These are phyloP conservation scores for Sebastes cheni DNA, from an alignment of 2,797 vertebrate species.

Conservation along the genomic window DNA sequence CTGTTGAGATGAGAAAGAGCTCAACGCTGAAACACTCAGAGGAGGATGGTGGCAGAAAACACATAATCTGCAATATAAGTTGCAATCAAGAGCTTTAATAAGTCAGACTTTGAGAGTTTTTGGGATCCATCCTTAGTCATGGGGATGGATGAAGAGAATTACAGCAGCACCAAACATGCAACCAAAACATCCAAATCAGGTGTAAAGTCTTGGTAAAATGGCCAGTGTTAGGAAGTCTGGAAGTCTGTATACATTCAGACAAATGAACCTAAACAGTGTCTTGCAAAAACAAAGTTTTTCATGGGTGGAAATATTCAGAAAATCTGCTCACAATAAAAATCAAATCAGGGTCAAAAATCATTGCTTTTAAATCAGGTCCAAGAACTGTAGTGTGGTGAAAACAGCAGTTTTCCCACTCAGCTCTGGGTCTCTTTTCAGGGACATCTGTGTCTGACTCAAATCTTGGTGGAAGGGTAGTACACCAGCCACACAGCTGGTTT, in stretches of 20 bases:
- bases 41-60: not conserved
- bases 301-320: not conserved
- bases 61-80: not conserved
- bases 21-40: not conserved
- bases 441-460: constrained; percentile 48
- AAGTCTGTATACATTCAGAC: not conserved
- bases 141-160: not conserved
- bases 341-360: not conserved
- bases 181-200: not conserved
- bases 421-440: constrained; percentile 2
- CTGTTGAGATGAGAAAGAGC: constrained; percentile 1
- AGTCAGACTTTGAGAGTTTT: not conserved
- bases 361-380: constrained; percentile 7
- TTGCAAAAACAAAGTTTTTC: constrained; percentile 1
- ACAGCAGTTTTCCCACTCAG: not conserved
- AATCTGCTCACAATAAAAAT: constrained; percentile 5
- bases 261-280: not conserved
- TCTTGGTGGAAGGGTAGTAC: not conserved
- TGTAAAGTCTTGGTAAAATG: not conserved
- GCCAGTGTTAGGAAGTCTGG: not conserved
- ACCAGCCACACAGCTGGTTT: constrained; percentile 52
- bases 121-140: not conserved
- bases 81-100: not conserved
- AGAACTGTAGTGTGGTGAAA: not conserved
- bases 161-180: not conserved